Percentiles rank a stretch among this genome's conserved stretches.
phyloP scores from a whole-genome alignment of 1,140 invertebrate species.

The Lepidostoma basale region DNA sequence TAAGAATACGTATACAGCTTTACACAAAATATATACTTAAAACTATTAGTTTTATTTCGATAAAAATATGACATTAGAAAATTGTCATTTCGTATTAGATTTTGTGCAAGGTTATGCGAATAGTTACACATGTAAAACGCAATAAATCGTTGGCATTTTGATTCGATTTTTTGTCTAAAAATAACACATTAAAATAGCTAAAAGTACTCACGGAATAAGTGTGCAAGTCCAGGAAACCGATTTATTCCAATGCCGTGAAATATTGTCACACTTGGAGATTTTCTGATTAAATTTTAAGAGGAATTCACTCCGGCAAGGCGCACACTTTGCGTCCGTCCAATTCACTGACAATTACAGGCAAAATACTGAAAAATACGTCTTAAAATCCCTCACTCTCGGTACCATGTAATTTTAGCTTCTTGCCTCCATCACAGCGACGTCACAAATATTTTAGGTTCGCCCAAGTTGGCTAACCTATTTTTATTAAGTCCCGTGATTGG shows the following conservation, averaged over 20 bases:
- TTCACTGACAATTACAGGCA: slow-evolving; percentile 26
- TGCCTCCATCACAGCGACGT: slow-evolving; percentile 36
- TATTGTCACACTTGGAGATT: too few species aligned
- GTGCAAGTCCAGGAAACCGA: slow-evolving; percentile 22
- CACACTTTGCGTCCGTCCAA: slow-evolving; percentile 27
- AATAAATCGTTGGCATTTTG: background rate
- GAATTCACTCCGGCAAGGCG: slow-evolving; percentile 26
- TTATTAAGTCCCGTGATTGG: slow-evolving; percentile 18
- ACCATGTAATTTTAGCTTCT: slow-evolving; percentile 38
- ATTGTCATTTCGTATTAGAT: too few species aligned
- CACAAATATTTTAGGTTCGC: slow-evolving; percentile 38
- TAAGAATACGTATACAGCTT: too few species aligned
- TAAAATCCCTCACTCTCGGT: slow-evolving; percentile 18
- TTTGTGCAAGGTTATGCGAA: too few species aligned
- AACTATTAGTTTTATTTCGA: too few species aligned
- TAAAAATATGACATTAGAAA: too few species aligned
- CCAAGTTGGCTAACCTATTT: slow-evolving; percentile 39
- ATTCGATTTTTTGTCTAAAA: slow-evolving; percentile 36
- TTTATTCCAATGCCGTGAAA: slow-evolving; percentile 30
- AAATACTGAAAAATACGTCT: slow-evolving; percentile 37
- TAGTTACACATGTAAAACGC: too few species aligned
- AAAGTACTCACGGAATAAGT: slow-evolving; percentile 36
- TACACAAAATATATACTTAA: too few species aligned
- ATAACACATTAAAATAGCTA: slow-evolving; percentile 21
- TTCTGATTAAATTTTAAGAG: too few species aligned